Base-by-base conservation (phyloP, 1,140 invertebrate genomes). In the Oppia nitens region DNA sequence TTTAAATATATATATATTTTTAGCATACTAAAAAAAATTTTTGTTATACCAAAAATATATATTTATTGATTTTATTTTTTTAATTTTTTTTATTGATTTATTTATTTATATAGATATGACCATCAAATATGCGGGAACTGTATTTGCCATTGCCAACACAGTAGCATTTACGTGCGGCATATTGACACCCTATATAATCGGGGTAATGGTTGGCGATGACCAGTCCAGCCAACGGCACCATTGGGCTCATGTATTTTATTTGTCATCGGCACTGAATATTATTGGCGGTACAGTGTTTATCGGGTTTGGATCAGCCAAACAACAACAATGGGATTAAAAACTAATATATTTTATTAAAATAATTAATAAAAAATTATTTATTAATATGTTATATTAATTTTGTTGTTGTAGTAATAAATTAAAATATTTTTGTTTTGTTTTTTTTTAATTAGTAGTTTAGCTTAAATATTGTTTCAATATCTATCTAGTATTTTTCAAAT, bases 81-180 rank as follows among this genome's bases (percentile, higher is more conserved):
- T n/a, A n/a, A 49, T 49, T 27, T 62, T 60, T 6, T 64, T 64
- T 23, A 64, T 64, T n/a, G 55, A 64, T 27, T 24, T 64, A 6
- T 57, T 62, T 3, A 59, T 62, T n/a, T 40, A 53, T 17, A 78
- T 85, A 60, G 84, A 86, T 69, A 73, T 87, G 62, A 78, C 82
- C 12, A 49, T 11, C 14, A 47, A 57, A 29, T 57, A 24, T 27
- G 24, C 56, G 26, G 56, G 45, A 4, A 57, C 56, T 11, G 11
- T 57, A 14, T 57, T 57, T 49, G 56, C 50, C 12, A 9, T 57
- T 17, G 63, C 60, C 9, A 57, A 57, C 23, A 55, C 25, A 21
- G 26, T 55, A 17, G 53, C 53, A 9, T 55, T 24, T 25, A 21
- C 53, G 4, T 55, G n/a, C 11, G 53, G 53, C 4, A 9, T 55